phyloP scores from a whole-genome alignment of 2,888 invertebrate genomes.

The Pardosa pseudoannulata region DNA sequence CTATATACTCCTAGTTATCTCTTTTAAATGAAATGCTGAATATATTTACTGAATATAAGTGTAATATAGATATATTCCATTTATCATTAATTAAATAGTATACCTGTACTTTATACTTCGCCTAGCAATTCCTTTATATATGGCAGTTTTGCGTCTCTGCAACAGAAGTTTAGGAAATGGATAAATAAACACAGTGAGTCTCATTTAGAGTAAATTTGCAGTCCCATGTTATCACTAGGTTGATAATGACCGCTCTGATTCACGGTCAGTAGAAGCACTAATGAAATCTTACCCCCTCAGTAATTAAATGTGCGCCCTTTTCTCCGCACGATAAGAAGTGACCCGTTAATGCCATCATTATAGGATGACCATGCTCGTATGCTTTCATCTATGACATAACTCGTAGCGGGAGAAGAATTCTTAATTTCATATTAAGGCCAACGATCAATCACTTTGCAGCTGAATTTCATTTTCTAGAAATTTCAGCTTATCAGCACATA shows the following conservation, averaged over 20 bases:
- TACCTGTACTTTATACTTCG: too few species aligned
- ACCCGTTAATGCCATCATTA: constrained; percentile 62
- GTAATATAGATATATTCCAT: too few species aligned
- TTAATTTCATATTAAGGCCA: constrained; percentile 60
- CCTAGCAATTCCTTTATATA: too few species aligned
- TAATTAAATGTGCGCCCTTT: constrained; percentile 63
- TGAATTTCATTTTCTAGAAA: constrained; percentile 16
- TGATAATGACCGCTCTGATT: constrained; percentile 58
- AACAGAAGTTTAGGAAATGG: too few species aligned
- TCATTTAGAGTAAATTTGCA: constrained; percentile 57
- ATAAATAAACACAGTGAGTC: too few species aligned
- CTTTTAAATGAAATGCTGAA: too few species aligned
- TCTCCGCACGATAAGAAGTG: constrained; percentile 42
- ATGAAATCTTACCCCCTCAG: constrained; percentile 61
- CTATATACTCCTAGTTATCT: too few species aligned
- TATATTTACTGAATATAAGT: too few species aligned
- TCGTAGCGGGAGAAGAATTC: constrained; percentile 20
- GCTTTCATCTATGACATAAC: constrained; percentile 4
- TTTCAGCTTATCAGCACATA: neutral
- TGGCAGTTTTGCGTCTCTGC: too few species aligned
- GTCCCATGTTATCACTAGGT: constrained; percentile 42
- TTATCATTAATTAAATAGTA: too few species aligned
- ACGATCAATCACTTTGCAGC: constrained; percentile 46
- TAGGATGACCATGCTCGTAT: constrained; percentile 8
- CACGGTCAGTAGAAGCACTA: constrained; percentile 53